Evolutionary conservation across 2,113 vertebrate species (phyloP).

Genomic region (Oncorhynchus clarkii): DNA sequence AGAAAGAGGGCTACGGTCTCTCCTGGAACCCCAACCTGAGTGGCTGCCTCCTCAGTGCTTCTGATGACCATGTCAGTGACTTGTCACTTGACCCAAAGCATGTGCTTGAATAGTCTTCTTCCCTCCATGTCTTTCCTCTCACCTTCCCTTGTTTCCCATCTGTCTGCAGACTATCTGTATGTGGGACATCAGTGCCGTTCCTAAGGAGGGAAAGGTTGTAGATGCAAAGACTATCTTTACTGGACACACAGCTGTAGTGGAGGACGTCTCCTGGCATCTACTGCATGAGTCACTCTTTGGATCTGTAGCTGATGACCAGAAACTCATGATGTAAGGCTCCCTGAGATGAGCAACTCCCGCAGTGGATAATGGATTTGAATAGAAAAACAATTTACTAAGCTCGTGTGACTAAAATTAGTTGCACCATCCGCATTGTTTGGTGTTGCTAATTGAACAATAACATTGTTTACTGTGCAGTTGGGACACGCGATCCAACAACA

Average conservation of each 20-base stretch:
- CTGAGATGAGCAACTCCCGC: constrained; percentile 50
- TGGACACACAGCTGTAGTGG: constrained; percentile 94
- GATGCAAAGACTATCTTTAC: constrained; percentile 99
- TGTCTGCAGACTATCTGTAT: constrained; percentile 90
- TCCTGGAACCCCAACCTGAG: constrained; percentile 99
- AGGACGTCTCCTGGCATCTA: constrained; percentile 96
- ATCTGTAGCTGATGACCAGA: constrained; percentile 96
- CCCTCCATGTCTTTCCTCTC: background rate
- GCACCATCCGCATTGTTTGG: constrained; percentile 3
- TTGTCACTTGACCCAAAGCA: no score
- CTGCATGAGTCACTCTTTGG: constrained; percentile 95
- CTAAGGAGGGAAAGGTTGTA: constrained; percentile 96
- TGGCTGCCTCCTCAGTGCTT: constrained; percentile 93
- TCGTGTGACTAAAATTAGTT: background rate
- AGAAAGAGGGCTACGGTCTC: constrained; percentile 96
- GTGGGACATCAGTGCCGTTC: constrained; percentile 97
- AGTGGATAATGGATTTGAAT: background rate
- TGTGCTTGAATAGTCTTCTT: no score
- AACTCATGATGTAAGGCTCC: constrained; percentile 90
- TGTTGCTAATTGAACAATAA: constrained; percentile 13
- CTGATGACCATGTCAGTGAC: constrained; percentile 90
- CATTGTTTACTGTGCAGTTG: constrained; percentile 74
- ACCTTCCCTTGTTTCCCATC: constrained; percentile 17
- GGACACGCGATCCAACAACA: constrained; percentile 97
- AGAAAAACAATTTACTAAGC: background rate